Percentiles rank a stretch among this genome's conserved stretches.
Evolutionary conservation across 2,888 invertebrate genomes (phyloP).

Genomic region (Elegia similella): DNA sequence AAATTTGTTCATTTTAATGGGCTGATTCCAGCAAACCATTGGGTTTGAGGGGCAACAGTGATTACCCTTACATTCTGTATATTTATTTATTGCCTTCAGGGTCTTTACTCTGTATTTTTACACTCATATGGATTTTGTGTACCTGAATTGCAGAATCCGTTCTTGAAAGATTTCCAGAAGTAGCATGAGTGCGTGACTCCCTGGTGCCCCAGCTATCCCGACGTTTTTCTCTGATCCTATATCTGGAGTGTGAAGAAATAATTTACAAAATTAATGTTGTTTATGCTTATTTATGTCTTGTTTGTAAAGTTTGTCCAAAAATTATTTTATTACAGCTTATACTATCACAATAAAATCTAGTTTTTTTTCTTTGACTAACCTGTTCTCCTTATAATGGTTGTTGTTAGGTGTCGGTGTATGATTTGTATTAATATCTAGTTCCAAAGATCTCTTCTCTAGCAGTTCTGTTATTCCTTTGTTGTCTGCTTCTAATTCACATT

Average conservation of each 20-base stretch:
- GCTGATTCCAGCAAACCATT: too few relatives aligned
- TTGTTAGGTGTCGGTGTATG: slow-evolving; percentile 69
- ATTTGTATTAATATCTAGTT: slow-evolving; percentile 86
- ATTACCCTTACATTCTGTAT: too few relatives aligned
- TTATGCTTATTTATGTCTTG: too few relatives aligned
- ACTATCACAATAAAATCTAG: too few relatives aligned
- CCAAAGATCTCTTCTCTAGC: slow-evolving; percentile 95
- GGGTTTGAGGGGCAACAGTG: too few relatives aligned
- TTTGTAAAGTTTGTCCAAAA: too few relatives aligned
- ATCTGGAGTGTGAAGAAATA: slow-evolving; percentile 50
- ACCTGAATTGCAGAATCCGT: slow-evolving; percentile 76
- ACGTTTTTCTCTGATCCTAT: slow-evolving; percentile 87
- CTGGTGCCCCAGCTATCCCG: slow-evolving; percentile 85
- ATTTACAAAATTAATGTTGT: background rate
- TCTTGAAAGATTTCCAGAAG: slow-evolving; percentile 62
- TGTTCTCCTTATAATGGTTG: slow-evolving; percentile 92
- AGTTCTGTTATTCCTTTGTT: slow-evolving; percentile 98
- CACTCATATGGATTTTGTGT: background rate
- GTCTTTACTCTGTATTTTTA: background rate
- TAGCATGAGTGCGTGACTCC: slow-evolving; percentile 62
- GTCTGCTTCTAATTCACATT: slow-evolving; percentile 99
- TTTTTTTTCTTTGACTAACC: slow-evolving; percentile 60
- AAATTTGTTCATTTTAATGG: too few relatives aligned
- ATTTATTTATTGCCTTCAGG: too few relatives aligned
- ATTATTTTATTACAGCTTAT: too few relatives aligned